Percentiles rank a stretch among this genome's conserved stretches.
These are phyloP conservation scores for Alosa alosa DNA, from an alignment of 2,113 vertebrate genomes.

Conservation along the genomic window DNA sequence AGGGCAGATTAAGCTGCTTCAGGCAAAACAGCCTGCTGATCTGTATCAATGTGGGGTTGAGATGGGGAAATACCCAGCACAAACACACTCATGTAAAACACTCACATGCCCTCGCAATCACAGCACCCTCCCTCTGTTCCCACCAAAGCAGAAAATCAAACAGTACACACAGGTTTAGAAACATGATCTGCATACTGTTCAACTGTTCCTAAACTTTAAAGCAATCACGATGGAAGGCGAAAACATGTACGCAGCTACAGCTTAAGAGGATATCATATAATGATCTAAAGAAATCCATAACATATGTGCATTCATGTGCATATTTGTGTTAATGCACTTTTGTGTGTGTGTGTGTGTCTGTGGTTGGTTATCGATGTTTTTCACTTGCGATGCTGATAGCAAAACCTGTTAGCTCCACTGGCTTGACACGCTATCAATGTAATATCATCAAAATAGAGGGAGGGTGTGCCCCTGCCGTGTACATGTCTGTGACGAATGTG, in stretches of 20 bases:
- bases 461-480: conserved; percentile 33
- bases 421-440: background rate
- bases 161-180: background rate
- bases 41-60: background rate
- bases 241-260: background rate
- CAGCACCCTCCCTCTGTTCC: background rate
- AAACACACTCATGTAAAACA: background rate
- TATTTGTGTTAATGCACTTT: background rate
- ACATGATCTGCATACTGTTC: background rate
- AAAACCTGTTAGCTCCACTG: background rate
- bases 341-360: background rate
- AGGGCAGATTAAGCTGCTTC: conserved; percentile 1
- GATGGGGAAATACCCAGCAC: background rate
- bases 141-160: background rate
- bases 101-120: background rate
- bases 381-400: background rate
- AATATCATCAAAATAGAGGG: background rate
- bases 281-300: background rate
- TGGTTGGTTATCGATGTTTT: background rate
- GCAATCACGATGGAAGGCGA: background rate
- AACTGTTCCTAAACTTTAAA: background rate
- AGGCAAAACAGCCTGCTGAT: background rate
- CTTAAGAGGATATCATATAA: background rate
- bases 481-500: conserved; percentile 42
- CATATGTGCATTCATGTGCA: background rate